phyloP scores from a whole-genome alignment of 2,797 vertebrate species.

The Cirrhinus molitorella region DNA sequence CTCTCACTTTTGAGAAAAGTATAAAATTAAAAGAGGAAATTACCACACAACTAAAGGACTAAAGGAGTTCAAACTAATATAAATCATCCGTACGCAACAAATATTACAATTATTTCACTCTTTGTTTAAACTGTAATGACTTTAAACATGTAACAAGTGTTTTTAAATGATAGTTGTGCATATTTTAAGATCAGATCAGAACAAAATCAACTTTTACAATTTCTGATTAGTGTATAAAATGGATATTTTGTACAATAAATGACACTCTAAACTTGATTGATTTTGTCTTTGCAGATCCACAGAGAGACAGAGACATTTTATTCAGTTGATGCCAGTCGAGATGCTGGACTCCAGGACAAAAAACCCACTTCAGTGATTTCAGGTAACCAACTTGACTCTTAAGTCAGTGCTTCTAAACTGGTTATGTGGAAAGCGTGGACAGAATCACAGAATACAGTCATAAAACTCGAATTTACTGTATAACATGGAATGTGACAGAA shows the following conservation, averaged over 20 bases:
- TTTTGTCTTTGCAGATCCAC: conserved; percentile 79
- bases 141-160: not conserved
- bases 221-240: not conserved
- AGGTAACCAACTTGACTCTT: conserved; percentile 22
- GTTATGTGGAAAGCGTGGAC: not conserved
- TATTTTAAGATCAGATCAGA: not conserved
- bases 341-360: conserved; percentile 69
- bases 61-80: too few relatives aligned
- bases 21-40: too few relatives aligned
- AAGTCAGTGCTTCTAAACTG: not conserved
- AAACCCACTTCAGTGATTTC: conserved; percentile 54
- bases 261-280: not conserved
- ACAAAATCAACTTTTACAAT: not conserved
- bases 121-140: too few relatives aligned
- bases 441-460: too few relatives aligned
- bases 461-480: too few relatives aligned
- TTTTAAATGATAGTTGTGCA: too few relatives aligned
- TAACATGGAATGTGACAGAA: too few relatives aligned
- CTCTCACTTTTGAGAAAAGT: not conserved
- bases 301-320: conserved; percentile 82
- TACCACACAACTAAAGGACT: too few relatives aligned
- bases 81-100: not conserved
- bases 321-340: conserved; percentile 72
- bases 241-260: not conserved
- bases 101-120: not conserved